These are phyloP conservation scores for Protobothrops flavoviridis DNA, from an alignment of 2,113 vertebrate species.

Conservation along the genomic window DNA sequence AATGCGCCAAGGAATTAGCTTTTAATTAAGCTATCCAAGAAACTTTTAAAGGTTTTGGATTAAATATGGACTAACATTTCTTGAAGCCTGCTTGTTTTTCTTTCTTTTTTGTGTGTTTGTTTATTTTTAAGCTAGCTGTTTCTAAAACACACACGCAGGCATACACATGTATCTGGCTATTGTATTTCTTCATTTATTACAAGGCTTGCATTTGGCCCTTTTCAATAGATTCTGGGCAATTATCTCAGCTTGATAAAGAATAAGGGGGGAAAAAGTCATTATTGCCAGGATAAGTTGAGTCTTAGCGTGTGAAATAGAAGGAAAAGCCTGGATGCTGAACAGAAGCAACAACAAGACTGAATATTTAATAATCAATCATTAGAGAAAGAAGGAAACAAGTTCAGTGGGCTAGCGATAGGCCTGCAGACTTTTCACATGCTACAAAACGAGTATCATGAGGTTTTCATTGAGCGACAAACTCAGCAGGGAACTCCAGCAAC, in stretches of 20 bases:
- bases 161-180: not conserved
- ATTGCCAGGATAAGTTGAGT: slow-evolving; percentile 8
- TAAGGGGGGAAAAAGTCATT: slow-evolving; percentile 40
- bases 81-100: slow-evolving; percentile 14
- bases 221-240: not conserved
- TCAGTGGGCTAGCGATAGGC: not conserved
- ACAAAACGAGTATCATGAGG: not conserved
- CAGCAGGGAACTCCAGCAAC: not conserved
- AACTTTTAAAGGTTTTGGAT: slow-evolving; percentile 68
- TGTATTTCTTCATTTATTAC: not conserved
- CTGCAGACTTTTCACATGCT: not conserved
- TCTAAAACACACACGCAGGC: not conserved
- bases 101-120: not conserved
- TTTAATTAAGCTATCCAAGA: slow-evolving; percentile 74
- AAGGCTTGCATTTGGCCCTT: not conserved
- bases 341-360: not conserved
- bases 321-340: not conserved
- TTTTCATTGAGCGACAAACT: not conserved
- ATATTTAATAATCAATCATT: not conserved
- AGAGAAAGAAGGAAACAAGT: not conserved
- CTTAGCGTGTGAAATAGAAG: not conserved
- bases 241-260: slow-evolving; percentile 38
- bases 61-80: slow-evolving; percentile 61
- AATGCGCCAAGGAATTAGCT: slow-evolving; percentile 68
- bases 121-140: not conserved